These are phyloP conservation scores for Hozukius guyotensis DNA, from an alignment of 2,797 vertebrate species.

Conservation along the genomic window DNA sequence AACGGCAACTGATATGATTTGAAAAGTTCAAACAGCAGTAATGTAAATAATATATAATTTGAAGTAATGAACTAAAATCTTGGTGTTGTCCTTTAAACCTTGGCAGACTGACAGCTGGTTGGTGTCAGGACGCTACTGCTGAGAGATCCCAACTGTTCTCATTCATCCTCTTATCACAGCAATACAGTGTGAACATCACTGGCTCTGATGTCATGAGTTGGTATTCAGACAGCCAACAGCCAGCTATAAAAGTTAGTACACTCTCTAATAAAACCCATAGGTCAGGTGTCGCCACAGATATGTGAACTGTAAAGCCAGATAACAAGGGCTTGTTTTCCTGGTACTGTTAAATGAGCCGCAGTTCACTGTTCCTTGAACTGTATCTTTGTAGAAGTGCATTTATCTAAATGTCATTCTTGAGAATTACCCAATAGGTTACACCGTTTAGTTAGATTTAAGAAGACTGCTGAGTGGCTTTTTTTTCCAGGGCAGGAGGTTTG, in stretches of 20 bases:
- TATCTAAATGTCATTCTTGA: neutral
- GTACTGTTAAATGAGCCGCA: neutral
- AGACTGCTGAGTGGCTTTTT: too few species aligned
- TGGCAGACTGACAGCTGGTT: neutral
- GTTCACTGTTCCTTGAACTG: neutral
- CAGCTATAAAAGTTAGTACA: neutral
- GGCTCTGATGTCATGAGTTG: neutral
- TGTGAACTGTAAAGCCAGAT: neutral
- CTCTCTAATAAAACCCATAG: constrained; percentile 1
- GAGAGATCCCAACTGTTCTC: neutral
- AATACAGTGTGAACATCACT: neutral
- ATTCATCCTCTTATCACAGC: neutral
- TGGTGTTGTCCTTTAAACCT: neutral
- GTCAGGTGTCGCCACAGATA: constrained; percentile 2
- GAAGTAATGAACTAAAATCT: neutral
- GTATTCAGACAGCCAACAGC: neutral
- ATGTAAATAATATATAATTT: neutral
- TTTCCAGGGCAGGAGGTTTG: too few species aligned
- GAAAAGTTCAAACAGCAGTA: too few species aligned
- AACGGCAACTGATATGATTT: too few species aligned
- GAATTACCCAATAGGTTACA: neutral
- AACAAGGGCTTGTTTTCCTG: constrained; percentile 18
- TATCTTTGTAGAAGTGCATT: neutral
- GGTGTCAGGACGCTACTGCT: neutral
- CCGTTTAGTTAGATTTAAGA: too few species aligned